Evolutionary conservation across 1,140 invertebrate genomes (phyloP), one percentile per base, ranked within the genome.

Genomic region (Temnothorax longispinosus): DNA sequence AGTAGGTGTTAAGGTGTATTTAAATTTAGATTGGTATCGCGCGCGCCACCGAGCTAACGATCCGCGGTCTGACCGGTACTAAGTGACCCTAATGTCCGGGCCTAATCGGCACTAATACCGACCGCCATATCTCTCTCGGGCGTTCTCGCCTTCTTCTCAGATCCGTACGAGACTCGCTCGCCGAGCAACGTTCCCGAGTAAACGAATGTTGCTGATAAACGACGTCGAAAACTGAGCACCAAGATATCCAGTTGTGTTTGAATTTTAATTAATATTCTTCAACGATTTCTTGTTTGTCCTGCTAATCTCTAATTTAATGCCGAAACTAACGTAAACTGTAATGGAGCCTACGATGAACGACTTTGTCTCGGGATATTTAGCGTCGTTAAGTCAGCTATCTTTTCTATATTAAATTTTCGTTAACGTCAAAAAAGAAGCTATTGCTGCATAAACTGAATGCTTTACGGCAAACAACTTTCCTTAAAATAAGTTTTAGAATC

Each of bases 91-190:
- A 90, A 91, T 88, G 85, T 80, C 87, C 88, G 64, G 50, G 80
- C 67, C 88, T 92, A 86, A 89, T 90, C 86, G 88, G 64, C 86
- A 84, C 76, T 87, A 90, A 91, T 88, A 85, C 72, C 74, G 54
- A 69, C 5, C 47, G 15, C 32, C 67, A 35, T 82, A 74, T 82
- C 54, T 74, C 67, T 60, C 38, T 5, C 54, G 13, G 54, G 21
- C 64, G 32, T 77, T 58, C 77, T 11, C 52, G n/a, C 38, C 41
- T 13, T 50, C 52, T 50, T 52, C 44, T 47, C 18, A 6, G 27
- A 54, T 44, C 78, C 10, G 35, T 80, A 41, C 21, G 15, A 80
- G 38, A 15, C 35, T 52, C 50, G 21, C 18, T 52, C 8, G 54
- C 7, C 52, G 27, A 67, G n/a, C 18, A 50, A n/a, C 38, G n/a